Evolutionary conservation across 2,888 invertebrate species (phyloP).

Genomic region (Dexiosoma caninum): DNA sequence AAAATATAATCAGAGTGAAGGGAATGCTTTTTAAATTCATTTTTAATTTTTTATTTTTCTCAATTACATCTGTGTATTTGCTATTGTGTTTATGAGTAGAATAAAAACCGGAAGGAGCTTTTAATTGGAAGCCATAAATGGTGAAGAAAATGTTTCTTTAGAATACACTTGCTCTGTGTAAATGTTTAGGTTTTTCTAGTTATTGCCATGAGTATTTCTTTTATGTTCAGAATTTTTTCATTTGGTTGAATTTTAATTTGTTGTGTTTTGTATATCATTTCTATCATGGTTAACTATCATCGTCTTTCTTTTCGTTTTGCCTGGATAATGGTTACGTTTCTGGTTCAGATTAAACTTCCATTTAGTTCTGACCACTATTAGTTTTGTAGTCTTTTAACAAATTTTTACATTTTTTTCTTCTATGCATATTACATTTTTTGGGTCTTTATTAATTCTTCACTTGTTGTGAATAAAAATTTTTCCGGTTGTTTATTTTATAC

Average conservation of each 20-base stretch:
- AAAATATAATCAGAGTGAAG: too few relatives aligned
- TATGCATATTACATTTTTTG: conserved; percentile 10
- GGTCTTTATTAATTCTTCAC: conserved; percentile 4
- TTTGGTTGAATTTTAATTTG: conserved; percentile 36
- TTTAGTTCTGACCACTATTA: conserved; percentile 49
- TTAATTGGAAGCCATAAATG: conserved; percentile 29
- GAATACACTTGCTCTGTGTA: background rate
- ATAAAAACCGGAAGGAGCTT: conserved; percentile 11
- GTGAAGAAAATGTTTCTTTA: conserved; percentile 6
- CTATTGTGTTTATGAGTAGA: background rate
- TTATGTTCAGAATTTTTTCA: background rate
- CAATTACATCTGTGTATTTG: too few relatives aligned
- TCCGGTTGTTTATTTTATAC: conserved; percentile 26
- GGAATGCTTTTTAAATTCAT: too few relatives aligned
- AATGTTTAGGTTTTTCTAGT: background rate
- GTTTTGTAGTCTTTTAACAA: conserved; percentile 29
- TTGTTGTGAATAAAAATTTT: conserved; percentile 17
- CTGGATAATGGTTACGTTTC: conserved; percentile 16
- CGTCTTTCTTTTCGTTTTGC: background rate
- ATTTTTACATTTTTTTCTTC: background rate
- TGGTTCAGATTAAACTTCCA: conserved; percentile 46
- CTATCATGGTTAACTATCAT: background rate
- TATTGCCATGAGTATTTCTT: conserved; percentile 7
- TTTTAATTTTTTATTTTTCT: too few relatives aligned
- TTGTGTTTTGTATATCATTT: conserved; percentile 27